Evolutionary conservation across 2,888 invertebrate genomes (phyloP).

Genomic region (Luffia ferchaultella): DNA sequence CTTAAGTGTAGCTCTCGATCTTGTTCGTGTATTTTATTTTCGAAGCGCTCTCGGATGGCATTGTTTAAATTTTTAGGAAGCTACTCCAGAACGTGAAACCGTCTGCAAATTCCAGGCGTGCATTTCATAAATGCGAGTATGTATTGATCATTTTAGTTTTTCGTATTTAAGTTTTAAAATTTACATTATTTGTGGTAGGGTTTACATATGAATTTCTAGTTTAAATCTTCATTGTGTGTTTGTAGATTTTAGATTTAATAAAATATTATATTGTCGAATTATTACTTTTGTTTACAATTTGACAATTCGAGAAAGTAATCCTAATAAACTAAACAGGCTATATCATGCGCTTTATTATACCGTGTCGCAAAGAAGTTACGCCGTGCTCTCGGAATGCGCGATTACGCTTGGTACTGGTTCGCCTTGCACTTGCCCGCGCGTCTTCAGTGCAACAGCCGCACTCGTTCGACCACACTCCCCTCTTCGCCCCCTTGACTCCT

Average conservation of each 20-base stretch:
- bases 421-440: conserved; percentile 40
- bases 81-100: too few relatives aligned
- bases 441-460: conserved; percentile 50
- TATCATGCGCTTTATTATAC: conserved; percentile 11
- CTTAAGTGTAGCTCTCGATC: too few relatives aligned
- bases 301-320: background rate
- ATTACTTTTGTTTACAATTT: background rate
- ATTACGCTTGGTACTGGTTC: conserved; percentile 38
- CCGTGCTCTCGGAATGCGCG: conserved; percentile 28
- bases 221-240: background rate
- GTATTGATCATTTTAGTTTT: too few relatives aligned
- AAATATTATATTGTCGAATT: background rate
- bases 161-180: too few relatives aligned
- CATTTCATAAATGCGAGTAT: too few relatives aligned
- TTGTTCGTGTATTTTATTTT: too few relatives aligned
- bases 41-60: too few relatives aligned
- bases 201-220: background rate
- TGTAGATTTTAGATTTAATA: background rate
- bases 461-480: background rate
- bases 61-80: too few relatives aligned
- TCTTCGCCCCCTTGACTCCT: background rate
- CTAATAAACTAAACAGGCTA: too few relatives aligned
- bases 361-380: background rate
- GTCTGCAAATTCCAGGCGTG: too few relatives aligned
- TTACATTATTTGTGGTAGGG: background rate